Evolutionary conservation across 2,113 vertebrate genomes (phyloP), one percentile per base, ranked within the genome.

Genomic region (Pachypanchax playfairii): DNA sequence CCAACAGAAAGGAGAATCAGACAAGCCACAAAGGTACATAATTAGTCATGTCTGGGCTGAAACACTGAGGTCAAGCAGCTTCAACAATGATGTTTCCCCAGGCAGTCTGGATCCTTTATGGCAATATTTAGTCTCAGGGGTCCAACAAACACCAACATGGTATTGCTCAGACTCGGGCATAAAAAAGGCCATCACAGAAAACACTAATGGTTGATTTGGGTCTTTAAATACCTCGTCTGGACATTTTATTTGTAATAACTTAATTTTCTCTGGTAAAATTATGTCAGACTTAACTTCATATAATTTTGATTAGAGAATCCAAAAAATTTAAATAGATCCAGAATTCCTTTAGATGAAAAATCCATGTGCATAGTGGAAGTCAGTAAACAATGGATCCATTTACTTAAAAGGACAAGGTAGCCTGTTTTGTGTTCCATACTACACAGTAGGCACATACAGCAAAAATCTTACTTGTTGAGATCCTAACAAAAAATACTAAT

Each of bases 1-100:
- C 21, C 13, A 69, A 42, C 17, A 42, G 46, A 22, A 15, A 26
- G 33, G 17, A 20, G 22, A n/a, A 38, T 6, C 33, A 60, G 43
- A 36, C 44, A 26, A 17, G 8, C 17, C 57, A 33, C 28, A 24
- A 7, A 60, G 15, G 43, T 18, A 47, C 20, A 38, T 48, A 36
- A 60, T 60, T 36, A 48, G 43, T 36, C 4, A 15, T 14, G 59
- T 56, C 31, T 13, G 6, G 36, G 33, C 11, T 10, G 46, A 56
- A 69, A 61, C 14, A 36, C 39, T 21, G 36, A 24, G 58, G 59
- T 51, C 66, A 53, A 42, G 42, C n/a, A 21, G n/a, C 43, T 35
- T 25, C 2, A 31, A 63, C 21, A n/a, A 41, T 5, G 22, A 41
- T 14, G 29, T 25, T 22, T 61, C 26, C 14, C 17, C 24, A 39